phyloP scores from a whole-genome alignment of 2,113 vertebrate species.

The Fulmarus glacialis region DNA sequence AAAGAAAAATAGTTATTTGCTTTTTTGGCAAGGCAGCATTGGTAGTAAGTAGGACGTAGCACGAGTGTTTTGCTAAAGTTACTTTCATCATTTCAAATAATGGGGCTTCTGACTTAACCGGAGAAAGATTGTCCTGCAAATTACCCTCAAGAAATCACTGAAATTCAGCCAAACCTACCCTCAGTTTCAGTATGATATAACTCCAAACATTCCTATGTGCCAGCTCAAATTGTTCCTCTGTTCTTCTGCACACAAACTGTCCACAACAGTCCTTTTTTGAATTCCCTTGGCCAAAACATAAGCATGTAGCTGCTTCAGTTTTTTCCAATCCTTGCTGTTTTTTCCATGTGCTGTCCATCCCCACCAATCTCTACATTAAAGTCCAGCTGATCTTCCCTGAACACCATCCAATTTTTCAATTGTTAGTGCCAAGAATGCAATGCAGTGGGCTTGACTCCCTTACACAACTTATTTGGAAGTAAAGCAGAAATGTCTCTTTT shows the following conservation, averaged over 20 bases:
- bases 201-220: not conserved
- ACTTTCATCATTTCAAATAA: not conserved
- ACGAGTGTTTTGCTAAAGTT: not conserved
- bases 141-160: not conserved
- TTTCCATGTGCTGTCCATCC: constrained; percentile 19
- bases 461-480: not conserved
- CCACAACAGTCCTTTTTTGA: not conserved
- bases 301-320: constrained; percentile 24
- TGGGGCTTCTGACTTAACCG: not conserved
- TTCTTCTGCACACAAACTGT: not conserved
- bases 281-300: constrained; percentile 2
- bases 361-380: not conserved
- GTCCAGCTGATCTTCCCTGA: constrained; percentile 47
- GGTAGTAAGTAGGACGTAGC: not conserved
- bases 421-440: constrained; percentile 28
- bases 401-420: not conserved
- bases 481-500: not conserved
- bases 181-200: not conserved
- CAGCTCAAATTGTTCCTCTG: not conserved
- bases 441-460: not conserved
- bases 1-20: not conserved
- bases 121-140: not conserved
- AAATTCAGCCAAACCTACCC: not conserved
- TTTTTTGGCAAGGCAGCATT: not conserved
- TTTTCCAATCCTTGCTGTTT: not conserved